Evolutionary conservation across 2,888 invertebrate genomes (phyloP).

Genomic region (Gortyna flavago): DNA sequence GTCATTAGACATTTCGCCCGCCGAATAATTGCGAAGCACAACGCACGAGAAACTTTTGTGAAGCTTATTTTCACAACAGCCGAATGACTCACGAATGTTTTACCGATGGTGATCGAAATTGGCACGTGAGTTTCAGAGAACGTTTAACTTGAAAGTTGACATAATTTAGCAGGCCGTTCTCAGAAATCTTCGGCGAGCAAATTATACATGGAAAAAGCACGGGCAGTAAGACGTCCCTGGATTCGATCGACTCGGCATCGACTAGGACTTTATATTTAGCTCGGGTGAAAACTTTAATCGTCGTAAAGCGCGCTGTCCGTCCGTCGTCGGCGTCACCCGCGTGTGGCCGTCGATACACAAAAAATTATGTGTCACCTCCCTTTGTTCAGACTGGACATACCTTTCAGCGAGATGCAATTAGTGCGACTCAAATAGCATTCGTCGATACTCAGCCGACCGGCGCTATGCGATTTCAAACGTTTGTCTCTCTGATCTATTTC

Average conservation of each 20-base stretch:
- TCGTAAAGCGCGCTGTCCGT: conserved; percentile 86
- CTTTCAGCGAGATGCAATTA: conserved; percentile 90
- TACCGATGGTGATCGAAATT: conserved; percentile 65
- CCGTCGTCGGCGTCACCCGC: conserved; percentile 83
- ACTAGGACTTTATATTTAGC: conserved; percentile 84
- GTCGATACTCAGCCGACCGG: conserved; percentile 85
- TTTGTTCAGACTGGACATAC: conserved; percentile 90
- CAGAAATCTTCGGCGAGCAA: conserved; percentile 64
- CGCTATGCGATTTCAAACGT: conserved; percentile 86
- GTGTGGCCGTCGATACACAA: conserved; percentile 88
- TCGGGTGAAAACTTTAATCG: conserved; percentile 89
- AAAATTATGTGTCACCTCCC: conserved; percentile 89
- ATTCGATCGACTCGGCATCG: conserved; percentile 73
- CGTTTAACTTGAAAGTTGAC: conserved; percentile 68
- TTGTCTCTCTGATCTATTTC: conserved; percentile 88
- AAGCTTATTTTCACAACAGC: conserved; percentile 66
- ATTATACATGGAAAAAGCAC: conserved; percentile 68
- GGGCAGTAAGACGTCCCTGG: conserved; percentile 63
- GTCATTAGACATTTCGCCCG: conserved; percentile 55
- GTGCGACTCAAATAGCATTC: conserved; percentile 87
- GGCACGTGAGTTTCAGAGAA: conserved; percentile 69
- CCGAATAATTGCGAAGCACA: conserved; percentile 55
- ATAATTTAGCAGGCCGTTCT: conserved; percentile 60
- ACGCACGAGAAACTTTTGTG: conserved; percentile 55
- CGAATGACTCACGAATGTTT: conserved; percentile 66